These are phyloP conservation scores for Rhinatrema bivittatum DNA, from an alignment of 2,797 vertebrate genomes.

Conservation along the genomic window DNA sequence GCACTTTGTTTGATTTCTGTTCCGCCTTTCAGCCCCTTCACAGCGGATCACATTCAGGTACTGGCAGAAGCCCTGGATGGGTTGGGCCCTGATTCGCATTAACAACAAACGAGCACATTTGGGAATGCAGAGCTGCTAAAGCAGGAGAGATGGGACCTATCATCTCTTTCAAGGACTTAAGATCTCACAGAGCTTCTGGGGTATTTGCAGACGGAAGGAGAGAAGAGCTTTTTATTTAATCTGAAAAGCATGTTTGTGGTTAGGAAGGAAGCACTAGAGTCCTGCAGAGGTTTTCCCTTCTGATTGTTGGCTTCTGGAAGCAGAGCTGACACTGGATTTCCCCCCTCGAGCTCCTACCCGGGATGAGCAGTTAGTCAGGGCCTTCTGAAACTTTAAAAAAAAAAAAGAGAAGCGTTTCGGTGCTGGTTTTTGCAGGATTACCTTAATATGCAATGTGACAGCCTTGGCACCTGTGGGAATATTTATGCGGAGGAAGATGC, in stretches of 20 bases:
- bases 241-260: slow-evolving; percentile 32
- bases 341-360: slow-evolving; percentile 15
- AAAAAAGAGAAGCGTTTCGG: slow-evolving; percentile 26
- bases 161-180: slow-evolving; percentile 42
- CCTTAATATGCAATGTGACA: slow-evolving; percentile 35
- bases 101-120: no score
- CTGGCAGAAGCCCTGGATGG: no score
- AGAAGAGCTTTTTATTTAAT: slow-evolving; percentile 40
- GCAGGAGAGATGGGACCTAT: slow-evolving; percentile 42
- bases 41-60: no score
- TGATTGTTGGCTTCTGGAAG: slow-evolving; percentile 2
- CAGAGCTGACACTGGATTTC: no score
- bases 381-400: no score
- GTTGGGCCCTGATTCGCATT: no score
- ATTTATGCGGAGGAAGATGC: slow-evolving; percentile 21
- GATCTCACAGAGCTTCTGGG: slow-evolving; percentile 26
- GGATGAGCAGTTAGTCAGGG: no score
- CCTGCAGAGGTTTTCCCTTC: slow-evolving; percentile 31
- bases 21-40: no score
- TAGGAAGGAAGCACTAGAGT: slow-evolving; percentile 29
- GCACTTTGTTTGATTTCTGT: no score
- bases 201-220: slow-evolving; percentile 18
- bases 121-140: no score
- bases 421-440: slow-evolving; percentile 28
- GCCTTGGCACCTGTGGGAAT: slow-evolving; percentile 21